Percentiles rank a stretch among this genome's conserved stretches.
These are phyloP conservation scores for Hemicordylus capensis DNA, from an alignment of 2,113 vertebrate genomes.

Conservation along the genomic window DNA sequence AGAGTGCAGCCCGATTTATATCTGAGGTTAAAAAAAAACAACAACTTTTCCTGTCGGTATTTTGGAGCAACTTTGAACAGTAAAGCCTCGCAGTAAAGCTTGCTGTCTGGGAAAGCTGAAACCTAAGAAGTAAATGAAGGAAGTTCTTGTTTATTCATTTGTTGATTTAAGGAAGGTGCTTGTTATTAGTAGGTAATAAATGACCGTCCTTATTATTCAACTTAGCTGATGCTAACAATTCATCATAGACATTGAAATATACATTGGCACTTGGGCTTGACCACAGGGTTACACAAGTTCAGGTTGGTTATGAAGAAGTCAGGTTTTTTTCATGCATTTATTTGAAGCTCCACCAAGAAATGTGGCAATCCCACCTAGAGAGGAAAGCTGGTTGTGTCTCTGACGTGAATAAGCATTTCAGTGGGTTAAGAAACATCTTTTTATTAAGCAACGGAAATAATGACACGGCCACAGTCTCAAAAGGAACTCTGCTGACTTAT, in stretches of 20 bases:
- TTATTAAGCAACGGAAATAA: too few species aligned
- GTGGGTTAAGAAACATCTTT: too few species aligned
- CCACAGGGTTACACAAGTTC: neutral
- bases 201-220: neutral
- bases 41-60: too few species aligned
- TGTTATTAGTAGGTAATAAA: neutral
- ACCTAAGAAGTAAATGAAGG: neutral
- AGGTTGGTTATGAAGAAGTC: neutral
- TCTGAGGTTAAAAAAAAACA: too few species aligned
- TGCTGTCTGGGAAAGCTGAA: too few species aligned
- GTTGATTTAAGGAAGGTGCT: neutral
- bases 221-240: neutral
- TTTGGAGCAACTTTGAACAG: too few species aligned
- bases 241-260: neutral
- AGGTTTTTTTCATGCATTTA: neutral
- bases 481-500: neutral
- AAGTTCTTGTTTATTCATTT: neutral
- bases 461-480: neutral
- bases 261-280: neutral
- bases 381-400: neutral
- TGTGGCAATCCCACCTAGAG: neutral
- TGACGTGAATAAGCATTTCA: neutral
- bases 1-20: too few species aligned
- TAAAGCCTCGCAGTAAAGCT: too few species aligned
- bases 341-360: neutral